phyloP scores from a whole-genome alignment of 2,888 invertebrate genomes.

The Agelastica alni region DNA sequence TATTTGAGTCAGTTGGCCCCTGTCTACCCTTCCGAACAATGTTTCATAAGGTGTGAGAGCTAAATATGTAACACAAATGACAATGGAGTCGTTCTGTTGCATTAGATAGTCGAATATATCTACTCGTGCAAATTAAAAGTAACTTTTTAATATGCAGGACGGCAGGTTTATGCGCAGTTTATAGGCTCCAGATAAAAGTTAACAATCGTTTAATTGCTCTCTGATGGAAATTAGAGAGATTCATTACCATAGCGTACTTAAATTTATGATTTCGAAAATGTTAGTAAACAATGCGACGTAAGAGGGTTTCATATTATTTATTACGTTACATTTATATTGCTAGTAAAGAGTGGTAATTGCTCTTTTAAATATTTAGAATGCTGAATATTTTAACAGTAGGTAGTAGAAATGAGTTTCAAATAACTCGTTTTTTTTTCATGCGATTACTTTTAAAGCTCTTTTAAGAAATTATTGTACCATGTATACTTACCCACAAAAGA shows the following conservation, averaged over 20 bases:
- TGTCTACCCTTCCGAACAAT: neutral
- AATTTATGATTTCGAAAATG: constrained; percentile 20
- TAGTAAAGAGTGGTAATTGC: too few relatives aligned
- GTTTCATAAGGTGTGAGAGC: constrained; percentile 11
- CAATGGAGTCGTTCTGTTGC: constrained; percentile 13
- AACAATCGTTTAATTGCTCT: constrained; percentile 25
- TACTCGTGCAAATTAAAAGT: constrained; percentile 22
- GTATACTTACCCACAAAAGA: too few relatives aligned
- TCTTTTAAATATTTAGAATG: too few relatives aligned
- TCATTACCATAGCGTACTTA: constrained; percentile 16
- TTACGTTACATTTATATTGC: too few relatives aligned
- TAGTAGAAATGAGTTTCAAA: too few relatives aligned
- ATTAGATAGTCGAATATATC: constrained; percentile 19
- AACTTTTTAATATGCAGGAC: constrained; percentile 25
- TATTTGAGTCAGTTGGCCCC: neutral
- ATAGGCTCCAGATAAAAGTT: constrained; percentile 27
- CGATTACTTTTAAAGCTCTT: too few relatives aligned
- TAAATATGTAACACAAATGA: constrained; percentile 22
- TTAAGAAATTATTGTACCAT: too few relatives aligned
- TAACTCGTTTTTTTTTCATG: too few relatives aligned
- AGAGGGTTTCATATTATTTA: too few relatives aligned
- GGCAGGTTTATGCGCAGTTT: constrained; percentile 20
- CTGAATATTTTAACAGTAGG: too few relatives aligned
- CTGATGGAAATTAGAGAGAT: constrained; percentile 20
- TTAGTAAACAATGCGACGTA: constrained; percentile 6